Evolutionary conservation across 2,113 vertebrate genomes (phyloP), one percentile per base, ranked within the genome.

Genomic region (Megaleporinus macrocephalus): DNA sequence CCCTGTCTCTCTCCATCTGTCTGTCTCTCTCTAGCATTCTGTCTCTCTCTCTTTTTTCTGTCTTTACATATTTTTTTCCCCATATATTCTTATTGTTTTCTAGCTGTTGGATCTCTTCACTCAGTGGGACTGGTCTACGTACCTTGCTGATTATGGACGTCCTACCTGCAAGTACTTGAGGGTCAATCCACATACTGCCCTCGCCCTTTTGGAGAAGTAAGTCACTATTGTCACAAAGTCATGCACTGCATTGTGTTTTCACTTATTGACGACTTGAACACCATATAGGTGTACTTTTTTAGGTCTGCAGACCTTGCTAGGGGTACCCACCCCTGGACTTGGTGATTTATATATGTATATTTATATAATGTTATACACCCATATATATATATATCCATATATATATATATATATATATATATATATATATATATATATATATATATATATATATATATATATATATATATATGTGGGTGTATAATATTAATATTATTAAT

Each of bases 71-170:
- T 44, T 27, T 27, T 36, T 57, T 78, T 66, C 44, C 79, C 44
- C 5, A n/a, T 4, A 71, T 10, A 36, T 33, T 44, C 61, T 16
- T 5, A 9, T 7, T 20, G 0, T 59, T 1, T 82, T 16, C 13
- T 47, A 99, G 98, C 90, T 99, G 36, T 89, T 99, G 84, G 97
- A 99, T 57, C 94, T 99, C n/a, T 99, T 99, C 90, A 97, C 95
- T 61, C 96, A 96, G 83, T 99, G 98, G 98, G 98, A 99, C 74
- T 99, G 98, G 98, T 97, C 97, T 0, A 97, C 96, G 0, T 99
- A 98, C 87, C 86, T 99, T 89, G 97, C 97, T 0, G 97, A 99
- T 86, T 99, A 98, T 0, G 97, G 97, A 0, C 96, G 97, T 30
- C 93, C 97, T 55, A 95, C 91, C 72, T 98, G 96, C 93, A 98